Evolutionary conservation across 2,797 vertebrate genomes (phyloP), one percentile per base, ranked within the genome.

Genomic region (Xiphorhynchus erythropygius): DNA sequence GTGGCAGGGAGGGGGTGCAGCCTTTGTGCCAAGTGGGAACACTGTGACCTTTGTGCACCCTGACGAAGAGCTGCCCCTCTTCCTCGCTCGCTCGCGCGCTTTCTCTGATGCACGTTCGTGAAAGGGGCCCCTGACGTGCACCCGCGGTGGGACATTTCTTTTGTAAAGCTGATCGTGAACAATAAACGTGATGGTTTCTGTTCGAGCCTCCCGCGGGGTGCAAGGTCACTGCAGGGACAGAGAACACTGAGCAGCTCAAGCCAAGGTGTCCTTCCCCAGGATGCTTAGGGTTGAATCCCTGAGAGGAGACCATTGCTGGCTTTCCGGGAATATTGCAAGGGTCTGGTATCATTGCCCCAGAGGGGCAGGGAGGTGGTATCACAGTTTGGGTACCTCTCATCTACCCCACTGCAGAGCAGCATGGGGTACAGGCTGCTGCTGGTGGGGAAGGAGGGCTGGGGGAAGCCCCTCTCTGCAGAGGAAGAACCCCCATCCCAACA

Each of bases 131-230:
- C 82, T 68, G 73, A n/a, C 5, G 7, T 1, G 27, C 15, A 21
- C 33, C 73, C 5, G 4, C 69, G 91, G 39, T 24, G 85, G 89
- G 93, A 89, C 14, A 35, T 96, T 91, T 97, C 96, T 98, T 98
- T 98, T 98, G 98, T 98, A 98, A 97, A 97, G 96, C 96, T 97
- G 95, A 97, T 94, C 1, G 97, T 98, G 97, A 90, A 84, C 96
- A 98, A 98, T 98, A 98, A 98, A 98, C 10, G 70, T 96, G 95
- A 92, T 23, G 88, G 97, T 97, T 94, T 97, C 97, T 95, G 96
- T 97, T 96, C 17, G 24, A 98, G 95, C 87, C 78, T 95, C 47
- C 76, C 0, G 12, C 0, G 0, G 39, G n/a, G 7, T 0, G 1
- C 0, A 1, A 67, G 56, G 16, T 94, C 2, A 2, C 75, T 77